Conservation (phyloP, 1,140 invertebrate species). For the Plectrocnemia conspersa region DNA sequence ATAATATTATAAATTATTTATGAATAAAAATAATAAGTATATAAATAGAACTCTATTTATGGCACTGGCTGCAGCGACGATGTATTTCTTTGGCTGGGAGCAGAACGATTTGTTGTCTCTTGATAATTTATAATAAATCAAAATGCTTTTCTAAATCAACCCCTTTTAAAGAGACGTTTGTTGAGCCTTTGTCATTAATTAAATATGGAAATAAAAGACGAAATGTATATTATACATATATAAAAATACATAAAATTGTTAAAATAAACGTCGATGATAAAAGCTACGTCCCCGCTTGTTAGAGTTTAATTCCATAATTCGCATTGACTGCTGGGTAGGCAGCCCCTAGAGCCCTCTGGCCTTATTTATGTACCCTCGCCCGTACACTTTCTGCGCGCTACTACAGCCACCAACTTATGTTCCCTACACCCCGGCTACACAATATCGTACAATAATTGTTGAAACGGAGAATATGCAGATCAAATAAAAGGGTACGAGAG, state of each 20-base stretch:
- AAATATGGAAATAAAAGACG: neutral
- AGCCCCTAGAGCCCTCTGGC: slow-evolving; percentile 18
- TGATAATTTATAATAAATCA: too few species aligned
- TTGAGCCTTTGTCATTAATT: neutral
- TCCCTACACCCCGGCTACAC: neutral
- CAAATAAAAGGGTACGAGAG: neutral
- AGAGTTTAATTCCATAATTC: slow-evolving; percentile 30
- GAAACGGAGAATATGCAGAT: slow-evolving; percentile 9
- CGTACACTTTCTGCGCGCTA: slow-evolving; percentile 13
- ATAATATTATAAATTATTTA: too few species aligned
- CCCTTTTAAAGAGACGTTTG: too few species aligned
- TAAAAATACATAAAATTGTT: neutral
- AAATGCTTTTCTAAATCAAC: too few species aligned
- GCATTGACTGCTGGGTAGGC: slow-evolving; percentile 28
- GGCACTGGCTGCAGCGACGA: too few species aligned
- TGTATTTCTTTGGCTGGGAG: too few species aligned
- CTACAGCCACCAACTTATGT: slow-evolving; percentile 1
- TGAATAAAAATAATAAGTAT: too few species aligned
- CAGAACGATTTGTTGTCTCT: too few species aligned
- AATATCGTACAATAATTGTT: slow-evolving; percentile 9
- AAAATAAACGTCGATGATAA: neutral
- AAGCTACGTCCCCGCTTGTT: slow-evolving; percentile 11
- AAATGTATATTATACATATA: neutral
- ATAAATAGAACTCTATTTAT: too few species aligned
- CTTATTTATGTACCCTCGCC: slow-evolving; percentile 27